phyloP scores from a whole-genome alignment of 1,140 invertebrate species.

The Solenopsis invicta region DNA sequence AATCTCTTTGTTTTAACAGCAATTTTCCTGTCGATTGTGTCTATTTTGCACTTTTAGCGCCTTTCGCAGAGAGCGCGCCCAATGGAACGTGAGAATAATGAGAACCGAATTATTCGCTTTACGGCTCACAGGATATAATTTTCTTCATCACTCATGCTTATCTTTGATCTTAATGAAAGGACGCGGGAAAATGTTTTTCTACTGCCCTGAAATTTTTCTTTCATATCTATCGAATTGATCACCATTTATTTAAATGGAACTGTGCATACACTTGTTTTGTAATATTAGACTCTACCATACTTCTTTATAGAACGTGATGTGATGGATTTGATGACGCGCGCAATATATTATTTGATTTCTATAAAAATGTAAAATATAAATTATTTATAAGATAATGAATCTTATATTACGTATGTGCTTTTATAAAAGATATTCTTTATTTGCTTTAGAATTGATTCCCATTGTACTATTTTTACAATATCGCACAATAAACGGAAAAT shows the following conservation, averaged over 20 bases:
- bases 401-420: neutral
- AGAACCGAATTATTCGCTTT: conserved; percentile 9
- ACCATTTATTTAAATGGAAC: conserved; percentile 39
- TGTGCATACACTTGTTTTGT: neutral
- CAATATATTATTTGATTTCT: neutral
- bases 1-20: conserved; percentile 58
- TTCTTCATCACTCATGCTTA: neutral
- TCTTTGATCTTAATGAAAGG: neutral
- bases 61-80: neutral
- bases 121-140: neutral
- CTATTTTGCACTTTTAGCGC: conserved; percentile 38
- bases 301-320: neutral
- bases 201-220: neutral
- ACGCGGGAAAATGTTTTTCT: neutral
- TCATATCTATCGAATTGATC: neutral
- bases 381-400: conserved; percentile 18
- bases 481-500: neutral
- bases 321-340: neutral
- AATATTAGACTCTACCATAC: neutral
- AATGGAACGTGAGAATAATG: conserved; percentile 26
- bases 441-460: neutral
- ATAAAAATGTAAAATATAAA: too few relatives aligned
- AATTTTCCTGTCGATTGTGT: conserved; percentile 40
- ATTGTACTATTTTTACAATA: neutral
- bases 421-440: neutral